These are phyloP conservation scores for Oriolus oriolus DNA, from an alignment of 2,113 vertebrate genomes.

Conservation along the genomic window DNA sequence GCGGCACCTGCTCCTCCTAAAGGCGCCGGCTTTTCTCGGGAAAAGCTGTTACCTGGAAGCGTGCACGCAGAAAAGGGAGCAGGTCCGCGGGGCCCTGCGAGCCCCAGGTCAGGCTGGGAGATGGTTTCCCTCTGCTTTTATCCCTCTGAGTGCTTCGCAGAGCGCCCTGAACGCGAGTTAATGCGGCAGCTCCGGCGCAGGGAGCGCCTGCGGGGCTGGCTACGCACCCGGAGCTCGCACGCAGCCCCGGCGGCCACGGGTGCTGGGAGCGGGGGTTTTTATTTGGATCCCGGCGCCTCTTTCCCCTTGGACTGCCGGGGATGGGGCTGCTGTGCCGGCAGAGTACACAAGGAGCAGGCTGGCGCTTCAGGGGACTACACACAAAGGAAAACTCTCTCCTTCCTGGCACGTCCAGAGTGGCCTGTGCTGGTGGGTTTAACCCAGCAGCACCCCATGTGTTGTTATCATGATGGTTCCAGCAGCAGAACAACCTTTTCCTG, in stretches of 20 bases:
- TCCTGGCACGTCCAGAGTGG: accelerated
- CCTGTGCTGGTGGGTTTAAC: background rate
- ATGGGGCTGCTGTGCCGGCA: background rate
- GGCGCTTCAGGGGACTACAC: background rate
- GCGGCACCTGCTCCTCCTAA: background rate
- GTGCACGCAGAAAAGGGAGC: background rate
- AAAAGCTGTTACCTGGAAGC: background rate
- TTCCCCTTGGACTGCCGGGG: background rate
- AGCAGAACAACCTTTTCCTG: background rate
- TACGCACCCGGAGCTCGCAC: accelerated
- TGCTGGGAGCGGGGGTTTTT: accelerated
- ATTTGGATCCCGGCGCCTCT: background rate
- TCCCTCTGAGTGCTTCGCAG: accelerated
- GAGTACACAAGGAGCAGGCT: background rate
- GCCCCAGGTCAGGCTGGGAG: background rate
- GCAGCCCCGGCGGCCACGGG: accelerated
- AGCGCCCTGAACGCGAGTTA: background rate
- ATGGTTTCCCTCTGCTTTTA: background rate
- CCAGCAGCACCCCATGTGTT: background rate
- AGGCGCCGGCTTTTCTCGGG: accelerated
- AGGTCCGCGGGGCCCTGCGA: background rate
- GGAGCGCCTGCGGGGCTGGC: accelerated
- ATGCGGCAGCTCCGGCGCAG: accelerated
- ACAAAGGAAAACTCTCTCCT: background rate
- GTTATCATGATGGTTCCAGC: background rate